A percentile compares a stretch with the other conserved stretches of the same genome.
These are phyloP conservation scores for Arnoldichthys spilopterus DNA, from an alignment of 2,797 vertebrate species.

Conservation along the genomic window DNA sequence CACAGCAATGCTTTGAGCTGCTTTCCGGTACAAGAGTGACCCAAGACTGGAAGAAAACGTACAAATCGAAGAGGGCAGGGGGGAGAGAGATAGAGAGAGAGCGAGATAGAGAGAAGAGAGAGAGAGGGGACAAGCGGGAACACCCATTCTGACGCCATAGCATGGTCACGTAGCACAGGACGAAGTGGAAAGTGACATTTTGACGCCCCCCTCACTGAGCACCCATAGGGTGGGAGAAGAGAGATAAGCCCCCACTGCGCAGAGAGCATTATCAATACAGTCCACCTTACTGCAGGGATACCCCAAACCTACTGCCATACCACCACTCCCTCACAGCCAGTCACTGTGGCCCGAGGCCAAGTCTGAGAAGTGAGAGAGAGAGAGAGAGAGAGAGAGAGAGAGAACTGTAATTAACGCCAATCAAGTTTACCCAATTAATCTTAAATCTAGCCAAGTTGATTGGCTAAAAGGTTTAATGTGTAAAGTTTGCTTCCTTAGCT, in stretches of 20 bases:
- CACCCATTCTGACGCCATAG: constrained; percentile 70
- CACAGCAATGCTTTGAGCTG: constrained; percentile 52
- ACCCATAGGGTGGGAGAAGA: constrained; percentile 39
- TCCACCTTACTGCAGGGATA: constrained; percentile 79
- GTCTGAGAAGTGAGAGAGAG: not conserved
- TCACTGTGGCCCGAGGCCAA: constrained; percentile 31
- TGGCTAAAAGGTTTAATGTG: too few species aligned
- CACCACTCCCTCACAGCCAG: constrained; percentile 63
- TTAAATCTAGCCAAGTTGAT: too few species aligned
- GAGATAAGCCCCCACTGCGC: constrained; percentile 70
- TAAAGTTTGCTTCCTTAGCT: too few species aligned
- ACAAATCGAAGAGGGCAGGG: constrained; percentile 49
- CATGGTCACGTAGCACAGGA: constrained; percentile 64
- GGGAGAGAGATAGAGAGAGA: constrained; percentile 38
- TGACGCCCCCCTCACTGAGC: constrained; percentile 42
- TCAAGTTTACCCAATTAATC: too few species aligned
- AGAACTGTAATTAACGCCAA: not conserved
- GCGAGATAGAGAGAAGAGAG: constrained; percentile 17
- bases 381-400: not conserved
- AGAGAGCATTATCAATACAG: constrained; percentile 69
- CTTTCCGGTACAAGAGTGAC: constrained; percentile 62
- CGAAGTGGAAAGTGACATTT: constrained; percentile 27
- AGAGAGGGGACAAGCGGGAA: constrained; percentile 61
- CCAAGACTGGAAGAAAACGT: constrained; percentile 41
- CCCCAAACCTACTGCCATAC: constrained; percentile 68